These are phyloP conservation scores for Protodeltote pygarga DNA, from an alignment of 2,888 invertebrate genomes.

Conservation along the genomic window DNA sequence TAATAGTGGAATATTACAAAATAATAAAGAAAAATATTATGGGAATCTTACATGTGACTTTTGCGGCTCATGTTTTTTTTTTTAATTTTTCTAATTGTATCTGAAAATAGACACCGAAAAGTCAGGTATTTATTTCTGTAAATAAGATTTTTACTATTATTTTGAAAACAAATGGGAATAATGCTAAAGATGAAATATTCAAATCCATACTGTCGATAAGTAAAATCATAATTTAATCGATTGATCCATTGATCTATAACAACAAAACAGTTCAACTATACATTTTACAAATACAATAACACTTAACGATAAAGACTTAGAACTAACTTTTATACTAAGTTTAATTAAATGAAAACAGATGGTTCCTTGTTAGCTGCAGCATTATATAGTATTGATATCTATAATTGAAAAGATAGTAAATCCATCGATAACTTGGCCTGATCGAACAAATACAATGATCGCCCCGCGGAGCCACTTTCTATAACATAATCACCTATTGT, in stretches of 20 bases:
- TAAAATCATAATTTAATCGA: too few species aligned
- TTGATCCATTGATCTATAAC: slow-evolving; percentile 19
- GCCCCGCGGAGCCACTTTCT: slow-evolving; percentile 80
- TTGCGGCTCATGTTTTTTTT: too few species aligned
- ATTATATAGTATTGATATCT: slow-evolving; percentile 70
- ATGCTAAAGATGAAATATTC: too few species aligned
- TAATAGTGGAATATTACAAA: too few species aligned
- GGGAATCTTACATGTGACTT: too few species aligned
- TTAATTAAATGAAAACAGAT: slow-evolving; percentile 85
- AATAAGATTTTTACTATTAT: too few species aligned
- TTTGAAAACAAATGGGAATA: too few species aligned
- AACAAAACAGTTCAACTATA: slow-evolving; percentile 37
- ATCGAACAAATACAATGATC: slow-evolving; percentile 78
- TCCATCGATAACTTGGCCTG: slow-evolving; percentile 67
- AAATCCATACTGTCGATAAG: too few species aligned
- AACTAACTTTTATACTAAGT: slow-evolving; percentile 63
- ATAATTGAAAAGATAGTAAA: slow-evolving; percentile 78
- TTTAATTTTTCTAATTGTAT: too few species aligned
- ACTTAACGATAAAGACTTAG: slow-evolving; percentile 60
- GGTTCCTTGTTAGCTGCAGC: slow-evolving; percentile 79
- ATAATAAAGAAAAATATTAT: too few species aligned
- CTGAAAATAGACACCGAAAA: too few species aligned
- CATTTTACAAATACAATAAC: slow-evolving; percentile 48
- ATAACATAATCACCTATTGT: slow-evolving; percentile 85
- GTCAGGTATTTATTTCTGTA: too few species aligned